Evolutionary conservation across 2,797 vertebrate species (phyloP), one percentile per base, ranked within the genome.

Genomic region (Falco concolor): DNA sequence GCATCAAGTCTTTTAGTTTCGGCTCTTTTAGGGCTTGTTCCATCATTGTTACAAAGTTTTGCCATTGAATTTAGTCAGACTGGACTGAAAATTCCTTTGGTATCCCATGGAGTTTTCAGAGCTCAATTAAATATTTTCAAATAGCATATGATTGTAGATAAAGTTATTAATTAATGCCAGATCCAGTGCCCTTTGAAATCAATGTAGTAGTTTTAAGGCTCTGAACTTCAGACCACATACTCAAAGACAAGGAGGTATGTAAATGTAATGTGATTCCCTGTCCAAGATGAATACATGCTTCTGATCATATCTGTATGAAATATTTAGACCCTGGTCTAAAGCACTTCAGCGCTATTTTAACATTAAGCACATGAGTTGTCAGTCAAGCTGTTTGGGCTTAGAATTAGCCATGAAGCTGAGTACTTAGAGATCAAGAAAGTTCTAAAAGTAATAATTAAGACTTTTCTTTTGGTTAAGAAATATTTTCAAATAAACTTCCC

Each of bases 101-200:
- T 79, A 70, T 87, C 60, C 63, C 20, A 18, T 5, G 2, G 74
- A 87, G 77, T 74, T 73, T 96, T 82, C 89, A 84, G 74, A 82
- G 28, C 42, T 82, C 78, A 84, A 80, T 94, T 84, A 93, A 96
- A 87, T 90, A 90, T 92, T 95, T 94, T 96, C 93, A 89, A 89
- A 92, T 79, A 95, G 93, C 70, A 28, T 92, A 82, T 95, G 79
- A 84, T 79, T 93, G 67, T 44, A 70, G 67, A 92, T 86, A 45
- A 54, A 93, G 22, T 90, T 87, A 73, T 56, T 96, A 65, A 87
- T 84, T 92, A 91, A 84, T 90, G 50, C 74, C 38, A 75, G 17
- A 84, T 90, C 50, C 61, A 59, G 32, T 27, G 49, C 36, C 36
- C 73, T 94, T 95, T 97, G 95, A 96, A 94, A 93, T 89, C 57